phyloP scores from a whole-genome alignment of 2,113 vertebrate genomes.

The Trematomus loennbergii region DNA sequence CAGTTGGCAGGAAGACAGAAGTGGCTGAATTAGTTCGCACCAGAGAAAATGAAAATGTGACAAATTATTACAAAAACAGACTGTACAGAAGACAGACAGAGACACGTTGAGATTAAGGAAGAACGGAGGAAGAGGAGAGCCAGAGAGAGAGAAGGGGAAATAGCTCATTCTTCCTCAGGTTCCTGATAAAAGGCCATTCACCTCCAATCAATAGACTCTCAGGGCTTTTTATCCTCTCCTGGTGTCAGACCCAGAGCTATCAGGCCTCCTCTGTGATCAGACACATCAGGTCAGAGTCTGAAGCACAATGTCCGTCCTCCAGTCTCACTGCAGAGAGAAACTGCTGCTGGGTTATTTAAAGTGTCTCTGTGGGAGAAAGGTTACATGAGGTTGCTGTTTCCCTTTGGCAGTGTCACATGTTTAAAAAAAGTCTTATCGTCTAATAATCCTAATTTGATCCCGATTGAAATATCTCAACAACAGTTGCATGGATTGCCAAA shows the following conservation, averaged over 20 bases:
- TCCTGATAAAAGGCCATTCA: conserved; percentile 37
- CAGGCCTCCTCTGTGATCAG: conserved; percentile 29
- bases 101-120: conserved; percentile 1
- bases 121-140: not conserved
- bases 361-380: not conserved
- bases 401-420: not conserved
- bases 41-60: conserved; percentile 38
- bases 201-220: conserved; percentile 45
- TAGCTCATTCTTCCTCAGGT: conserved; percentile 30
- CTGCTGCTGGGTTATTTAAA: conserved; percentile 1
- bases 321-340: not conserved
- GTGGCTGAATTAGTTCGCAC: conserved; percentile 41
- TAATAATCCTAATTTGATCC: too few relatives aligned
- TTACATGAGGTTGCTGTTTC: conserved; percentile 8
- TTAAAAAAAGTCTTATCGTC: too few relatives aligned
- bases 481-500: not conserved
- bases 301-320: conserved; percentile 21
- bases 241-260: conserved; percentile 21
- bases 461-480: not conserved
- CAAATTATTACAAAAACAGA: conserved; percentile 17
- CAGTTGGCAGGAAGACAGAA: conserved; percentile 43
- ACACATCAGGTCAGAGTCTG: conserved; percentile 27
- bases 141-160: not conserved
- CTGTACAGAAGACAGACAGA: conserved; percentile 27
- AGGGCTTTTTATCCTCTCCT: conserved; percentile 34